Evolutionary conservation across 1,140 invertebrate genomes (phyloP).

Genomic region (Rhopalosiphum maidis): DNA sequence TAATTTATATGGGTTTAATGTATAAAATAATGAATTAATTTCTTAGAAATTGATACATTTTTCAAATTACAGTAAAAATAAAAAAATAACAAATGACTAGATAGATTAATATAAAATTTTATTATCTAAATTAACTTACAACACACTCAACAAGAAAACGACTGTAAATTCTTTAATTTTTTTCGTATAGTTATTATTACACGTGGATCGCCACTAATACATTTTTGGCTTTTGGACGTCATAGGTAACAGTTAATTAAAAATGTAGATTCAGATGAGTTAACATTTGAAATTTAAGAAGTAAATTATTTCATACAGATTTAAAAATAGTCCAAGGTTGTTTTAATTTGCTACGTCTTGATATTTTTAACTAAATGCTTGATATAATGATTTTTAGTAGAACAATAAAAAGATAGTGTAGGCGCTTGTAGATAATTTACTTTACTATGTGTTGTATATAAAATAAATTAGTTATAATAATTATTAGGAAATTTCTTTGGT

Average conservation of each 20-base stretch:
- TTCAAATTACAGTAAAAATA: neutral
- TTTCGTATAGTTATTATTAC: neutral
- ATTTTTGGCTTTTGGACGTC: neutral
- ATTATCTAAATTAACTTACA: neutral
- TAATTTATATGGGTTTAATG: neutral
- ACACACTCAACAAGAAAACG: neutral
- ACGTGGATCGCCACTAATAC: neutral
- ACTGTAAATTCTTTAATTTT: neutral
- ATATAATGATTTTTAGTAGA: neutral
- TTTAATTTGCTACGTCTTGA: neutral
- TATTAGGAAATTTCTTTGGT: neutral
- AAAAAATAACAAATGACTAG: conserved; percentile 33
- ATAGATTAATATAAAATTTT: neutral
- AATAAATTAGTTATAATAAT: neutral
- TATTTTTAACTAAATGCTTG: neutral
- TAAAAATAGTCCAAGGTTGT: conserved; percentile 37
- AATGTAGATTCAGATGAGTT: conserved; percentile 25
- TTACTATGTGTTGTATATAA: neutral
- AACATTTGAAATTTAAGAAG: neutral
- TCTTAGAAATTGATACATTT: neutral
- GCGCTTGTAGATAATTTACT: neutral
- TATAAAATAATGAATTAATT: neutral
- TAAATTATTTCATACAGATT: neutral
- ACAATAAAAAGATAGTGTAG: neutral
- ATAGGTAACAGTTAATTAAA: conserved; percentile 44